Base-by-base conservation (phyloP, 2,113 vertebrate genomes). In the Mugil cephalus region DNA sequence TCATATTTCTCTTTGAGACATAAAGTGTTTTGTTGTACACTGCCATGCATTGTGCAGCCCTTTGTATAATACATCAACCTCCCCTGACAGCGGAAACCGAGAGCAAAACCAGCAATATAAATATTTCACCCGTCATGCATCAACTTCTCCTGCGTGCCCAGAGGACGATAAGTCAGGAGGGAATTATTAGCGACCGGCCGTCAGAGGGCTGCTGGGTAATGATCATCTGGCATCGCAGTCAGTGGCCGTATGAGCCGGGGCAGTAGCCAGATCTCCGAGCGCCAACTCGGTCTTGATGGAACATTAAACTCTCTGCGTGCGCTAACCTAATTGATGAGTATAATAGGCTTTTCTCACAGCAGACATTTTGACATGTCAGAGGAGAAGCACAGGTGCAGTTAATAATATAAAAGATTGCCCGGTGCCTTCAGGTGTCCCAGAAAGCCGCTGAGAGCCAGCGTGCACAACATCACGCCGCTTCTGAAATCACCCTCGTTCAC, bases 1-100 rank as follows among this genome's bases (percentile, higher is more conserved):
- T 86, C 79, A 83, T 69, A 79, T 86, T 84, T 88, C 68, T 71
- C 69, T 77, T 53, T 77, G 60, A 84, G 66, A 80, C 79, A 82
- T 60, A 48, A 87, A 83, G 77, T 21, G 55, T 73, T 89, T 69
- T 68, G 78, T 81, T 82, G 64, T 72, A 79, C 62, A 68, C 46
- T 82, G 73, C 52, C 73, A 72, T 46, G 51, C 66, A 64, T 69
- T 51, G 75, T 50, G 53, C 53, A 55, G 78, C 40, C 10, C 47
- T 68, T 45, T 77, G 62, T 59, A 71, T 85, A 85, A 85, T 82
- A 72, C 53, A 85, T 86, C 72, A 81, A 53, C 74, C 43, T 61
- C 30, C 35, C 47, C 52, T 77, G 83, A 62, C 80, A 87, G 65
- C 74, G 60, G 68, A 64, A 53, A 77, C 69, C 8, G 1, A 81